phyloP scores from a whole-genome alignment of 2,797 vertebrate genomes.

The Anguilla megastoma region DNA sequence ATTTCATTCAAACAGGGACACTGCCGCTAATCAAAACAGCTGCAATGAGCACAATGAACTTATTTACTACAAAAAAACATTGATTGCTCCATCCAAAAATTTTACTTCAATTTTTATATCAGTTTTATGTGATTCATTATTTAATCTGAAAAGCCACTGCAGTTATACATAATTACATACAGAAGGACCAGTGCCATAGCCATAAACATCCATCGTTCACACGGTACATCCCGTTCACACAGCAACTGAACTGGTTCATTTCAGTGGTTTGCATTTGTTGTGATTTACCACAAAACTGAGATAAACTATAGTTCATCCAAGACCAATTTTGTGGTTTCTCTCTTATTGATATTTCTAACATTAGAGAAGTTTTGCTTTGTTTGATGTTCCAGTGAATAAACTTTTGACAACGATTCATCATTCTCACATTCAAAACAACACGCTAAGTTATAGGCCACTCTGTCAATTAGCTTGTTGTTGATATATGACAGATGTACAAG shows the following conservation, averaged over 20 bases:
- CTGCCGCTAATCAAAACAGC: neutral
- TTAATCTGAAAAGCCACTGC: neutral
- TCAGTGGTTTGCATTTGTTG: neutral
- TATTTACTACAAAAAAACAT: neutral
- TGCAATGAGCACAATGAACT: conserved; percentile 20
- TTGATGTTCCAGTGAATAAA: neutral
- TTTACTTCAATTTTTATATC: conserved; percentile 47
- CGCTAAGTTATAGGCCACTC: neutral
- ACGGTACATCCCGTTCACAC: neutral
- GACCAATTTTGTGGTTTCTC: neutral
- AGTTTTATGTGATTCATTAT: conserved; percentile 49
- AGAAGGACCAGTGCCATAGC: neutral
- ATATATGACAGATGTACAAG: neutral
- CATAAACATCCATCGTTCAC: too few relatives aligned
- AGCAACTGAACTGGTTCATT: neutral
- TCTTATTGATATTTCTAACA: neutral
- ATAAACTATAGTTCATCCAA: neutral
- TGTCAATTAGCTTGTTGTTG: neutral
- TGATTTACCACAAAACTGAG: neutral
- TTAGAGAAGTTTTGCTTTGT: neutral
- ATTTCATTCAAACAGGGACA: neutral
- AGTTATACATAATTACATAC: neutral
- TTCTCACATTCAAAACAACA: neutral
- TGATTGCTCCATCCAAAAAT: neutral
- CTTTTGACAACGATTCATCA: neutral